Evolutionary conservation across 2,113 vertebrate genomes (phyloP).

Genomic region (Capreolus pygargus): DNA sequence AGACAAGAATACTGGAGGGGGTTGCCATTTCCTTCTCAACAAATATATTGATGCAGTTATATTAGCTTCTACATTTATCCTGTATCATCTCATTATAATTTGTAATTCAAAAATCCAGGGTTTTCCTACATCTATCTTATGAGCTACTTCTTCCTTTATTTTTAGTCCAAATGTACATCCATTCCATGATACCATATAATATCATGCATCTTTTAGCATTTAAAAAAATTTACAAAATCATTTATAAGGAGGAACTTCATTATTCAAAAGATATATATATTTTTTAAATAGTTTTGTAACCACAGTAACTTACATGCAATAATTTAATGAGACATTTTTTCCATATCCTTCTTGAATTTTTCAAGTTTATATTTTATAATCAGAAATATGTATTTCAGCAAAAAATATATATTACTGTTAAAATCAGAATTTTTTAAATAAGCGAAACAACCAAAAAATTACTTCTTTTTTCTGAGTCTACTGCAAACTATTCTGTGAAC

Average conservation of each 20-base stretch:
- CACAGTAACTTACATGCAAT: background rate
- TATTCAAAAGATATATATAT: background rate
- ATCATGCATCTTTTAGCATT: background rate
- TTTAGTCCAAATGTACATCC: background rate
- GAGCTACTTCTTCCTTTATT: background rate
- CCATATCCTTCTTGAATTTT: background rate
- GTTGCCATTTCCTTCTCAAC: background rate
- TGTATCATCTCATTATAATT: background rate
- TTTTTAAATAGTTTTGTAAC: background rate
- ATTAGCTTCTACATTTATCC: background rate
- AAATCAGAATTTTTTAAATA: background rate
- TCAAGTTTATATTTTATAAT: background rate
- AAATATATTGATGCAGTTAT: background rate
- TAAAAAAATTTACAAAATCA: background rate
- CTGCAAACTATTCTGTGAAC: conserved; percentile 2
- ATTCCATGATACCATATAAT: background rate
- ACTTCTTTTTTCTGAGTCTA: background rate
- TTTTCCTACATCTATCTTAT: background rate
- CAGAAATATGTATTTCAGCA: background rate
- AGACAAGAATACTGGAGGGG: background rate
- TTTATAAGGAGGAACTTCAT: background rate
- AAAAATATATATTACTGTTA: background rate
- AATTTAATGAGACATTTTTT: background rate
- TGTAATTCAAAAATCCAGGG: background rate
- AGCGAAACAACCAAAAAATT: background rate